A percentile compares a stretch with the other conserved stretches of the same genome.
Evolutionary conservation across 2,888 invertebrate genomes (phyloP).

Genomic region (Fissipunctia ypsillon): DNA sequence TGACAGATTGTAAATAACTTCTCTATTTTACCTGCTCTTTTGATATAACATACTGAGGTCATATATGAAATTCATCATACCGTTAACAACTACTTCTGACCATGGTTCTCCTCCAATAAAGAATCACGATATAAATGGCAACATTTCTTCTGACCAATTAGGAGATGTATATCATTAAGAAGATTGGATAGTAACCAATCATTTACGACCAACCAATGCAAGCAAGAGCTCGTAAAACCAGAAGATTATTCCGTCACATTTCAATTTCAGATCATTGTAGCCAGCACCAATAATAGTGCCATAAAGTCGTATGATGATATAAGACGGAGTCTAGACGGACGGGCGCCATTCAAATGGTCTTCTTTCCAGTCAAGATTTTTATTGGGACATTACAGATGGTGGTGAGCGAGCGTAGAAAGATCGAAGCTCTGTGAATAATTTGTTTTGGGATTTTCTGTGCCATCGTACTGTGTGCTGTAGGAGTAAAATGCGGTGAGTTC

Average conservation of each 20-base stretch:
- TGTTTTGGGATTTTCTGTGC: conserved; percentile 34
- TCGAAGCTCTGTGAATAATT: conserved; percentile 49
- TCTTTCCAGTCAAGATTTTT: conserved; percentile 46
- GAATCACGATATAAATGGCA: neutral
- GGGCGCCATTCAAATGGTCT: conserved; percentile 54
- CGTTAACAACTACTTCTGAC: neutral
- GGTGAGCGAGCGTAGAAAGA: conserved; percentile 12
- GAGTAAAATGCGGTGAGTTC: neutral
- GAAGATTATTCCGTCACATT: conserved; percentile 38
- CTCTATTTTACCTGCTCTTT: neutral
- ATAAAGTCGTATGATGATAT: conserved; percentile 28
- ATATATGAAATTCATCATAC: neutral
- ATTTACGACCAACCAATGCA: conserved; percentile 2
- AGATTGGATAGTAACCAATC: neutral
- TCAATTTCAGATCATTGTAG: conserved; percentile 25
- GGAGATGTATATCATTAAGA: conserved; percentile 6
- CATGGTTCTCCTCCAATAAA: neutral
- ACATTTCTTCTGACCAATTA: neutral
- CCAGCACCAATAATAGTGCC: conserved; percentile 10
- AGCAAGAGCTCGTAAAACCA: conserved; percentile 31
- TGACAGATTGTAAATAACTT: neutral
- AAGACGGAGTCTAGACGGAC: conserved; percentile 58
- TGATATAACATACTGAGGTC: neutral
- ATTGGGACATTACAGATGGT: conserved; percentile 16
- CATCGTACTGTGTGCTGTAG: conserved; percentile 4